Base-by-base conservation (phyloP, 2,797 vertebrate genomes). In the Acipenser ruthenus region DNA sequence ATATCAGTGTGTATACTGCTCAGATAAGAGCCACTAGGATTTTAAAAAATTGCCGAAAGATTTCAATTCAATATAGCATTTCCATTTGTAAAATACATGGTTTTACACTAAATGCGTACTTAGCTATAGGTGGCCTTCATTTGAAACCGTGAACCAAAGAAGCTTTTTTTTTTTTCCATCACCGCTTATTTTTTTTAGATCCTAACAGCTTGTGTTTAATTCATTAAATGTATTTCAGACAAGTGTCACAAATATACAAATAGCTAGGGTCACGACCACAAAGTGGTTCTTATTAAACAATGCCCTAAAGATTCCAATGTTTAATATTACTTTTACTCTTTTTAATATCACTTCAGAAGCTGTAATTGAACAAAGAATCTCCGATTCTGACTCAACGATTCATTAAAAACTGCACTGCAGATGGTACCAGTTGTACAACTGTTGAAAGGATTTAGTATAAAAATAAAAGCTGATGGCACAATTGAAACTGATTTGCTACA, bases 181-280 rank as follows among this genome's bases (percentile, higher is more conserved):
- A 0, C 2, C 23, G n/a, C n/a, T 55, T 55, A 55, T 55, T 55
- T 55, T 55, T 55, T 55, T 55, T 55, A 55, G 9, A 6, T 37
- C 23, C 23, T 37, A 23, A 37, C 18, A 65, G 13, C 58, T 49
- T 12, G 70, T 68, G 68, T 78, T 76, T 78, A 74, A 77, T 77
- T 79, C 75, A 70, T 68, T 70, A 75, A 74, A 74, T 70, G 64
- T 73, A 72, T 75, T 78, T 70, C 70, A 79, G 77, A 77, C 72
- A 76, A 78, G 78, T 80, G 79, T 81, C 78, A 80, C 76, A 82
- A 75, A 76, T 72, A 74, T 74, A 80, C 76, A 84, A 81, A 82
- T 81, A 82, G 77, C 75, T 75, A 51, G 65, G 83, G 82, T 76
- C 74, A 69, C 47, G 72, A 77, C 81, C 77, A 73, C 69, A 73